These are phyloP conservation scores for Scomber colias DNA, from an alignment of 2,113 vertebrate genomes.

Conservation along the genomic window DNA sequence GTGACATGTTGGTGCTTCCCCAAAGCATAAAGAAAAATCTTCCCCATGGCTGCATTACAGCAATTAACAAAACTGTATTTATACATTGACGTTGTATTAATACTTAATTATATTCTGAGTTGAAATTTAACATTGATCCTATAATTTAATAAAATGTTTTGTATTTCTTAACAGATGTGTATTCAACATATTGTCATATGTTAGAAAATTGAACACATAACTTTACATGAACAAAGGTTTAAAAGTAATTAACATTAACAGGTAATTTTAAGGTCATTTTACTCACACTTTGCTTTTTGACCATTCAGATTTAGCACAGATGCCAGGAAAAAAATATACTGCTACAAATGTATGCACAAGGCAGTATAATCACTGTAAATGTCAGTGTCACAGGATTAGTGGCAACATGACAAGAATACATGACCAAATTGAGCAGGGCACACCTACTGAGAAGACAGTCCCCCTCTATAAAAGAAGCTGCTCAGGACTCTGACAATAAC, in stretches of 20 bases:
- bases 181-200: background rate
- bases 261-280: background rate
- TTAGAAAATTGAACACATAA: background rate
- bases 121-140: background rate
- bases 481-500: slow-evolving; percentile 41
- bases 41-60: background rate
- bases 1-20: slow-evolving; percentile 44
- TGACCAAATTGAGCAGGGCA: slow-evolving; percentile 74
- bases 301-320: background rate
- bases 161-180: background rate
- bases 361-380: slow-evolving; percentile 59
- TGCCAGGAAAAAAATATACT: background rate
- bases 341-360: slow-evolving; percentile 42
- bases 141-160: background rate
- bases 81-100: no score
- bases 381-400: slow-evolving; percentile 70
- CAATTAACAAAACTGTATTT: background rate
- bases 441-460: slow-evolving; percentile 67
- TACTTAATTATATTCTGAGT: background rate
- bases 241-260: background rate
- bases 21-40: slow-evolving; percentile 8
- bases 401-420: slow-evolving; percentile 73
- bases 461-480: slow-evolving; percentile 69
- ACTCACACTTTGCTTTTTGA: background rate
- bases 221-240: background rate